Evolutionary conservation across 2,797 vertebrate genomes (phyloP), one percentile per base, ranked within the genome.

Genomic region (Chiroxiphia lanceolata): DNA sequence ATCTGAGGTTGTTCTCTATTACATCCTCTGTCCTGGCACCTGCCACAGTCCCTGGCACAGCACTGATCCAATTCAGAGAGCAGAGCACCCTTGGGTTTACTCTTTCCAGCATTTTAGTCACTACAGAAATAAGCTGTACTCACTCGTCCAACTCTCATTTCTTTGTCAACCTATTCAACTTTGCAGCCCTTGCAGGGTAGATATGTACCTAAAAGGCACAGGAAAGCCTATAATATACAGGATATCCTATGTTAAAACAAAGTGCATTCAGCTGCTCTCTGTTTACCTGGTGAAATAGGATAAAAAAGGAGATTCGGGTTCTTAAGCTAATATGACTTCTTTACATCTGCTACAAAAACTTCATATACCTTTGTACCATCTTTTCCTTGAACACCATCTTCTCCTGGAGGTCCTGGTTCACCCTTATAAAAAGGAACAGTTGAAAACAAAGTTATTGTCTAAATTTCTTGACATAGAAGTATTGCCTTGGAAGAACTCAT

Each of bases 361-460:
- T n/a, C 42, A 54, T 6, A 44, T 98, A 99, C 99, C 99, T 99
- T 99, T 79, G 96, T 56, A 89, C 99, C 99, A 95, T 99, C 99
- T 98, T 99, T 99, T 74, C 99, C 99, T 97, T 99, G 99, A 94
- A 98, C 87, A 59, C 99, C 99, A 0, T 99, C 99, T 98, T 99
- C 99, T 89, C 99, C 99, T 68, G 98, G 84, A 85, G 98, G 97
- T 95, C 99, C 99, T 69, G 98, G 98, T 91, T 97, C 97, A 95
- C 99, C 99, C 99, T 99, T 69, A 93, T n/a, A 92, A 67, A 80
- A 71, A 94, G 47, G 40, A 97, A 70, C 31, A 94, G 84, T 92
- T 47, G 50, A 70, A 75, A 94, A 92, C 6, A 48, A 93, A 48
- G 22, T 96, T 81, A 89, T 10, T 92, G 42, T 6, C 36, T 71